Base-by-base conservation (phyloP, 2,888 invertebrate species). In the Lepidonotus clava region DNA sequence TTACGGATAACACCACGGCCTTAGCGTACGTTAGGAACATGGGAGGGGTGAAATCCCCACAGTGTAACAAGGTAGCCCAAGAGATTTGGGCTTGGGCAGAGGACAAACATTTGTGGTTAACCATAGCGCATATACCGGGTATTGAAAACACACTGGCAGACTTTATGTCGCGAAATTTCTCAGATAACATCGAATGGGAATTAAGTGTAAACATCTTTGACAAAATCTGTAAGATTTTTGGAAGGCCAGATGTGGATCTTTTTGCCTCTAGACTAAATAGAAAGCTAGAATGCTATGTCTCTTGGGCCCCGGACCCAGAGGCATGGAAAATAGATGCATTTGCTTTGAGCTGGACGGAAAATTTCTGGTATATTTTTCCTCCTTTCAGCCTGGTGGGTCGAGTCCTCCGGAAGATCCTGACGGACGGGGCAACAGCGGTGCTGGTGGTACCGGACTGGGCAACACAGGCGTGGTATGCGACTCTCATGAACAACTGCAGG, bases 231-330 rank as follows among this genome's bases (percentile, higher is more conserved):
- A 66, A 66, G 6, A 66, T 14, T 14, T 66, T 6, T 6, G 66
- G 66, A 8, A 66, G 8, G 18, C 18, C 18, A 46, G 46, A 46
- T 11, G 46, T 46, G 46, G 46, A 46, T n/a, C 6, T 66, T 6
- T 66, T 66, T n/a, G 24, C 66, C 8, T 66, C 14, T n/a, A 66
- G 66, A n/a, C 24, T 66, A n/a, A 66, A 66, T 66, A n/a, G n/a
- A n/a, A n/a, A n/a, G n/a, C n/a, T n/a, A n/a, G n/a, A n/a, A n/a
- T n/a, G n/a, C n/a, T n/a, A n/a, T n/a, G n/a, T n/a, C n/a, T n/a
- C n/a, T n/a, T n/a, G n/a, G n/a, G n/a, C n/a, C n/a, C n/a, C n/a
- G n/a, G n/a, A n/a, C n/a, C n/a, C n/a, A n/a, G n/a, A n/a, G n/a
- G n/a, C n/a, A n/a, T n/a, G n/a, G n/a, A n/a, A n/a, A n/a, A n/a